phyloP scores from a whole-genome alignment of 1,140 invertebrate species.

The Manduca sexta region DNA sequence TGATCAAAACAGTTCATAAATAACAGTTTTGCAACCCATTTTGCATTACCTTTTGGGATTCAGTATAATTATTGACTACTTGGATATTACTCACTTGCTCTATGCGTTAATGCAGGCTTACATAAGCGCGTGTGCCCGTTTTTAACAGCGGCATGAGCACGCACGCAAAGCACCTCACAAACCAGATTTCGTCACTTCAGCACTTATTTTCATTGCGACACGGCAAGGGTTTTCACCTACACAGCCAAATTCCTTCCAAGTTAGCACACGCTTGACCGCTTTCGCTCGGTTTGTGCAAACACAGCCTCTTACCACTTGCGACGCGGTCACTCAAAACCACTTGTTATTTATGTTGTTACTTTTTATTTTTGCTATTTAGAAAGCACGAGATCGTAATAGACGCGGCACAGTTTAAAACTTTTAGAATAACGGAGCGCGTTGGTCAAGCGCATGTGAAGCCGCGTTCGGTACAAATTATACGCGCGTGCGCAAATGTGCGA shows the following conservation, averaged over 20 bases:
- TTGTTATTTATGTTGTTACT: not conserved
- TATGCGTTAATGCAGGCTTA: conserved; percentile 44
- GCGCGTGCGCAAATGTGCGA: conserved; percentile 6
- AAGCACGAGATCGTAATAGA: not conserved
- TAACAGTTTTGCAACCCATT: no score
- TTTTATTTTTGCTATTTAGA: conserved; percentile 2
- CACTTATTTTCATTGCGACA: conserved; percentile 65
- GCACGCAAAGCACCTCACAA: conserved; percentile 49
- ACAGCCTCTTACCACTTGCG: conserved; percentile 30
- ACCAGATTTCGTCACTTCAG: conserved; percentile 61
- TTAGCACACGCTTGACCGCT: conserved; percentile 47
- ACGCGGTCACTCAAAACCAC: conserved; percentile 11
- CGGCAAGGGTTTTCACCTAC: conserved; percentile 53
- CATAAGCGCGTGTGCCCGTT: conserved; percentile 58
- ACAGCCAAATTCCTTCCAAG: conserved; percentile 39
- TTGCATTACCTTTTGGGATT: no score
- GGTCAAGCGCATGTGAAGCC: conserved; percentile 21
- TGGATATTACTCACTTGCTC: conserved; percentile 43
- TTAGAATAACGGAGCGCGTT: conserved; percentile 4
- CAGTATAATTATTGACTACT: no score
- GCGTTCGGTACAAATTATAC: conserved; percentile 3
- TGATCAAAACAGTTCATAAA: no score
- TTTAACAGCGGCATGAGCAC: conserved; percentile 45
- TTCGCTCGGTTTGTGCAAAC: conserved; percentile 56
- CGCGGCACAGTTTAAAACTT: not conserved